A percentile compares a stretch with the other conserved stretches of the same genome.
Evolutionary conservation across 1,140 invertebrate genomes (phyloP).

Genomic region (Drosophila gunungcola): DNA sequence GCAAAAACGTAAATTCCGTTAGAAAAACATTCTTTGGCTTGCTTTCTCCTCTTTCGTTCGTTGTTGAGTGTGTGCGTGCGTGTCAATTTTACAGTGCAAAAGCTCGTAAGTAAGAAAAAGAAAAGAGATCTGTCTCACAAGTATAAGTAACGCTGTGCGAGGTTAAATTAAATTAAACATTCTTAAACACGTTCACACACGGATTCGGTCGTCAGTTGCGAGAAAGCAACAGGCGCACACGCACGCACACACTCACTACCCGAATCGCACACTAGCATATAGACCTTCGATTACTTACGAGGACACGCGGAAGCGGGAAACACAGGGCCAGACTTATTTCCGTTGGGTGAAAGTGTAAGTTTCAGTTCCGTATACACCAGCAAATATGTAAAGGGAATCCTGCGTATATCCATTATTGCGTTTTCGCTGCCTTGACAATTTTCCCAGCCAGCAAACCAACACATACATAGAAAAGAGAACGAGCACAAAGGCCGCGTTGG

Average conservation of each 20-base stretch:
- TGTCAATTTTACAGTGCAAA: conserved; percentile 69
- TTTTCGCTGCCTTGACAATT: conserved; percentile 33
- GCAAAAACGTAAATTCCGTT: conserved; percentile 48
- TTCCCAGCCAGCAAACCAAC: conserved; percentile 13
- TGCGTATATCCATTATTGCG: conserved; percentile 2
- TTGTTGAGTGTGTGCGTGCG: conserved; percentile 70
- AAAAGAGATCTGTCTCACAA: conserved; percentile 18
- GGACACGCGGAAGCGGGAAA: conserved; percentile 55
- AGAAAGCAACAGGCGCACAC: conserved; percentile 44
- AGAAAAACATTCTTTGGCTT: conserved; percentile 44
- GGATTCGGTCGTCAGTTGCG: conserved; percentile 4
- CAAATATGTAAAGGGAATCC: conserved; percentile 16
- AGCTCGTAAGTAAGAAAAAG: conserved; percentile 40
- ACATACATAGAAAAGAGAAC: not conserved
- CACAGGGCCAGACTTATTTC: conserved; percentile 45
- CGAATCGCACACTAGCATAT: conserved; percentile 1
- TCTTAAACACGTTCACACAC: conserved; percentile 33
- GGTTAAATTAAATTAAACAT: conserved; percentile 66
- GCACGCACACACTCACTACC: conserved; percentile 16
- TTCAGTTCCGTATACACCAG: conserved; percentile 5
- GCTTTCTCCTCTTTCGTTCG: conserved; percentile 32
- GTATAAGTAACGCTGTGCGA: conserved; percentile 31
- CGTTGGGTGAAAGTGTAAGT: conserved; percentile 77
- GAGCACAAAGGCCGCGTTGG: conserved; percentile 8
- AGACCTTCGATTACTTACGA: conserved; percentile 34